Conservation (phyloP, 2,113 vertebrate species). For the Alces alces region DNA sequence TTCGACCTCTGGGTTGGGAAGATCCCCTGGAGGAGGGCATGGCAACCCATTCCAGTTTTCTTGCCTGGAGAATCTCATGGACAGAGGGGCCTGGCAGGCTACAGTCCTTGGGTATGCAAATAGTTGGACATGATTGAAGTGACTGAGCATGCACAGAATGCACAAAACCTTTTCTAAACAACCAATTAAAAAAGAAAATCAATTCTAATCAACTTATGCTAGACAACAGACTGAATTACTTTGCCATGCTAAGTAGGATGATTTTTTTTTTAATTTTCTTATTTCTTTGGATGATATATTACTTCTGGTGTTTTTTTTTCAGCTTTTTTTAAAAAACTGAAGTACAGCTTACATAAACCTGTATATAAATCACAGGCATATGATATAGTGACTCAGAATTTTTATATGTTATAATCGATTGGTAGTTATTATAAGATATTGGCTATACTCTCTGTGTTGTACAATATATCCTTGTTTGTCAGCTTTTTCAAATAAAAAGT, state of each 20-base stretch:
- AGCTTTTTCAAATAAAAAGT: neutral
- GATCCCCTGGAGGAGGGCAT: neutral
- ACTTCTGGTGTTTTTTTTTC: neutral
- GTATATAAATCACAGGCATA: neutral
- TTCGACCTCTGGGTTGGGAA: neutral
- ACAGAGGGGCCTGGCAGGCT: rapidly evolving
- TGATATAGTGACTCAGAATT: neutral
- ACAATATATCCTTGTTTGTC: neutral
- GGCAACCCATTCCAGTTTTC: neutral
- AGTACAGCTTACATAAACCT: neutral
- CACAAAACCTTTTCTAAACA: neutral
- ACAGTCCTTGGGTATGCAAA: neutral
- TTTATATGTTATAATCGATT: neutral
- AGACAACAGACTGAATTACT: neutral
- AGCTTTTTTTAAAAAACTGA: neutral
- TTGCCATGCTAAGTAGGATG: neutral
- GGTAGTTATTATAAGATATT: neutral
- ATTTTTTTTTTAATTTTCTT: neutral
- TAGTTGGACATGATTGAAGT: neutral
- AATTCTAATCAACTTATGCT: neutral
- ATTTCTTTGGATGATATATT: neutral
- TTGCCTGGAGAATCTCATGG: neutral
- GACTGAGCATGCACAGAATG: neutral
- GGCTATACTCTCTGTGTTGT: neutral
- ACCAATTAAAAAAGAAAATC: neutral